Percentiles rank a stretch among this genome's conserved stretches.
Conservation (phyloP, 2,797 vertebrate genomes). For the Pogoniulus pusillus region DNA sequence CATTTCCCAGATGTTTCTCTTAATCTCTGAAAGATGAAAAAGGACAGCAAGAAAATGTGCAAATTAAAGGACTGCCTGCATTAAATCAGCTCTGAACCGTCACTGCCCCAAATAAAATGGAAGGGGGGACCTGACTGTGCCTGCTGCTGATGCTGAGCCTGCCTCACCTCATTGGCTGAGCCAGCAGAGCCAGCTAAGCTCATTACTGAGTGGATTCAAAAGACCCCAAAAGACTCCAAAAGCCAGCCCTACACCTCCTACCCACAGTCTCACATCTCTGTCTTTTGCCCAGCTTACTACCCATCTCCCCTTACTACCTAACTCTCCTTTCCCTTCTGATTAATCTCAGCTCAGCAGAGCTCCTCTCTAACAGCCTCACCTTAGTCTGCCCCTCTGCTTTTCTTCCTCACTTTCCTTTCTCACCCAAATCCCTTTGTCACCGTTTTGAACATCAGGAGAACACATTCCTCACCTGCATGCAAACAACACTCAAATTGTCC, state of each 20-base stretch:
- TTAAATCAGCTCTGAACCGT: background rate
- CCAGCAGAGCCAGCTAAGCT: background rate
- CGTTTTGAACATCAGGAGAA: background rate
- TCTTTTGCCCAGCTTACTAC: background rate
- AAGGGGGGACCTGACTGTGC: fast-evolving
- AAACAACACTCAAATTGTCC: background rate
- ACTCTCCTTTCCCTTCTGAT: background rate
- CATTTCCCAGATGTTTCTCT: background rate
- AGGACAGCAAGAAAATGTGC: background rate
- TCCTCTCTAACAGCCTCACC: background rate
- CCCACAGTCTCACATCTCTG: background rate
- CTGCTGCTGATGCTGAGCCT: background rate
- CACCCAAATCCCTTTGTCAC: background rate
- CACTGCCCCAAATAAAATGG: background rate
- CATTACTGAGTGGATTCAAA: background rate
- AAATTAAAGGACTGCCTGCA: background rate
- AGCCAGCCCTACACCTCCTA: background rate
- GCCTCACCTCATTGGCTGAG: background rate
- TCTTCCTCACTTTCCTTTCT: background rate
- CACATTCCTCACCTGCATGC: background rate
- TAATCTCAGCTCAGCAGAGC: background rate
- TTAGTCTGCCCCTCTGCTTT: background rate
- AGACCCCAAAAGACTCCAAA: background rate
- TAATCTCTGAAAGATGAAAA: background rate
- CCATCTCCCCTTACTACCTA: background rate